These are phyloP conservation scores for Coenonympha arcania DNA, from an alignment of 2,888 invertebrate species.

Conservation along the genomic window DNA sequence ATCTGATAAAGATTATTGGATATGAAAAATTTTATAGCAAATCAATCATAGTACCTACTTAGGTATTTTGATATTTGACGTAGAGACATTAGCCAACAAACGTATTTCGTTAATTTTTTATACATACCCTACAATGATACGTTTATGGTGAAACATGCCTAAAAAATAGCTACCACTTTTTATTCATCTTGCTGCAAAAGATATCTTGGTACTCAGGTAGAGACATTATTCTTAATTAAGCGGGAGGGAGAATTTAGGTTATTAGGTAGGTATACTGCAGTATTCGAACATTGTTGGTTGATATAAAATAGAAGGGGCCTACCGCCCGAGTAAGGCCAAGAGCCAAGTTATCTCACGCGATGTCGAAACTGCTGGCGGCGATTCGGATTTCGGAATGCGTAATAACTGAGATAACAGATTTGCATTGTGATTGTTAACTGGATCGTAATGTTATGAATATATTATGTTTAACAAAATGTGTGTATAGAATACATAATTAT, in stretches of 20 bases:
- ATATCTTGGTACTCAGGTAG: too few relatives aligned
- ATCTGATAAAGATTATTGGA: too few relatives aligned
- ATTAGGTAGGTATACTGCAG: conserved; percentile 3
- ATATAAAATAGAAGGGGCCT: conserved; percentile 28
- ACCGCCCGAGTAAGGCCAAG: conserved; percentile 30
- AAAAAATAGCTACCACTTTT: too few relatives aligned
- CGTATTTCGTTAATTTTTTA: too few relatives aligned
- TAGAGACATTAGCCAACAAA: too few relatives aligned
- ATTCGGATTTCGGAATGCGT: conserved; percentile 30
- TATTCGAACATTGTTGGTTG: conserved; percentile 24
- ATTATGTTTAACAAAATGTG: neutral
- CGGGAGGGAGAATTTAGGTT: conserved; percentile 20
- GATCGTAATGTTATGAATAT: conserved; percentile 12
- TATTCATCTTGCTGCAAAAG: too few relatives aligned
- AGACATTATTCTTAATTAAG: neutral
- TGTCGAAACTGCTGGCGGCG: conserved; percentile 53
- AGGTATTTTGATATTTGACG: too few relatives aligned
- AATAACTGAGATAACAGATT: conserved; percentile 23
- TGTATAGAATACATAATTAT: too few relatives aligned
- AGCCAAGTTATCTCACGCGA: conserved; percentile 49
- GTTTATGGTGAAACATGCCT: too few relatives aligned
- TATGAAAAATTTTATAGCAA: too few relatives aligned
- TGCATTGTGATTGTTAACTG: conserved; percentile 16
- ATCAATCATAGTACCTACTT: too few relatives aligned
- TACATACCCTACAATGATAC: too few relatives aligned